Conservation (phyloP, 2,888 invertebrate species). For the Lithophane socia region DNA sequence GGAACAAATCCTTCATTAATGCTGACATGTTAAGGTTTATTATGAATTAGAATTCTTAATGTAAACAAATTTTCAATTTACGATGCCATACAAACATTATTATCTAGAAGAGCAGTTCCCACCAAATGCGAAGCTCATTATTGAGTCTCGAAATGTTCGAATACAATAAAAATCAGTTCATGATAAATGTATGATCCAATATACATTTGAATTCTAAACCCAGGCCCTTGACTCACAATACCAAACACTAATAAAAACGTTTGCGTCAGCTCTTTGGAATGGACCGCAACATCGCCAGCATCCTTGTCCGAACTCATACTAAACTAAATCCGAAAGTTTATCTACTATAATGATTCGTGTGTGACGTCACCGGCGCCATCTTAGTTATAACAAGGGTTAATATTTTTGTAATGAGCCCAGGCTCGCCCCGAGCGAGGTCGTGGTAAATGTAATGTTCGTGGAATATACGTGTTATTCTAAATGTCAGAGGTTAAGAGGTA, state of each 20-base stretch:
- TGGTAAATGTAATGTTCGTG: slow-evolving; percentile 34
- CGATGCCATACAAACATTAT: background rate
- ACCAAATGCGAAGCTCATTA: background rate
- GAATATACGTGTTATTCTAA: slow-evolving; percentile 29
- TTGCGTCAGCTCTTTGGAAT: slow-evolving; percentile 43
- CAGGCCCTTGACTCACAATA: slow-evolving; percentile 28
- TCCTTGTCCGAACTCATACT: slow-evolving; percentile 20
- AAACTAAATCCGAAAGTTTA: slow-evolving; percentile 27
- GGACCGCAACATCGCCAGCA: slow-evolving; percentile 14
- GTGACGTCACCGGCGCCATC: slow-evolving; percentile 42
- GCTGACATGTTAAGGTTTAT: background rate
- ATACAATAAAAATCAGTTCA: slow-evolving; percentile 2
- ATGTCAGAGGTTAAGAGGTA: slow-evolving; percentile 42
- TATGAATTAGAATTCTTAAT: background rate
- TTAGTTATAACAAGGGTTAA: slow-evolving; percentile 54
- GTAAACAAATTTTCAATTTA: background rate
- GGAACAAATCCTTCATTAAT: background rate
- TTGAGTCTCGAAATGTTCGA: slow-evolving; percentile 12
- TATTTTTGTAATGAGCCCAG: slow-evolving; percentile 52
- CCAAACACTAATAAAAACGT: slow-evolving; percentile 36
- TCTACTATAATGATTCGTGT: slow-evolving; percentile 24
- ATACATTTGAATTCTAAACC: slow-evolving; percentile 21
- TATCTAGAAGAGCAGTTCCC: slow-evolving; percentile 8
- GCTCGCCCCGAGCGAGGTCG: slow-evolving; percentile 35
- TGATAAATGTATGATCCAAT: slow-evolving; percentile 16